phyloP scores from a whole-genome alignment of 35 echinoderm and acorn worm genomes.

The Apostichopus japonicus region DNA sequence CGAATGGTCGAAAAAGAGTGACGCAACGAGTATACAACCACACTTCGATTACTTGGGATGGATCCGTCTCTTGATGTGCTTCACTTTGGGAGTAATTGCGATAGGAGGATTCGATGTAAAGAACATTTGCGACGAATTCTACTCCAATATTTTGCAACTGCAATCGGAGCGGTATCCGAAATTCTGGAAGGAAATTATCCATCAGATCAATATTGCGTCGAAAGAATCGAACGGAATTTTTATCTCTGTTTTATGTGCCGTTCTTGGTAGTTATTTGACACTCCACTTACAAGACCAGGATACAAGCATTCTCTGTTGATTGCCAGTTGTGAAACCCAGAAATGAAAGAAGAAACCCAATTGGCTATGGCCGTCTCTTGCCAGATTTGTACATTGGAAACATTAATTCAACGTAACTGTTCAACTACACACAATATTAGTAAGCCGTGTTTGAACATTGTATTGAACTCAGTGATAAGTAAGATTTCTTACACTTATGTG shows the following conservation, averaged over 20 bases:
- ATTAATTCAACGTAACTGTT: neutral
- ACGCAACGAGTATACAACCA: neutral
- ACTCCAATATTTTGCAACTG: neutral
- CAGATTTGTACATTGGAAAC: neutral
- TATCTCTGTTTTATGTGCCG: neutral
- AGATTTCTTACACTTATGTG: too few species aligned
- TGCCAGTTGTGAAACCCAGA: too few species aligned
- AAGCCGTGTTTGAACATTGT: too few species aligned
- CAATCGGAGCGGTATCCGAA: neutral
- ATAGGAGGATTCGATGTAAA: conserved; percentile 1
- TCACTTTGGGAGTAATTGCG: neutral
- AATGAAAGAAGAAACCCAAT: too few species aligned
- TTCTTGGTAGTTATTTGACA: neutral
- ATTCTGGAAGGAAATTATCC: conserved; percentile 1
- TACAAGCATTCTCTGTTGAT: too few species aligned
- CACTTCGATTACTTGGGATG: neutral
- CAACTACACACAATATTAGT: neutral
- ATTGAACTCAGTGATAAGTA: too few species aligned
- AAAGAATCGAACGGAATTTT: too few species aligned
- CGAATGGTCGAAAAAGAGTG: neutral
- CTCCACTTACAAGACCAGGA: conserved; percentile 11
- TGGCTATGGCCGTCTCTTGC: too few species aligned
- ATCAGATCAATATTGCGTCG: too few species aligned
- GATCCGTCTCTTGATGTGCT: neutral
- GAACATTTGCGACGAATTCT: neutral